phyloP scores from a whole-genome alignment of 2,797 vertebrate species.

The Notolabrus celidotus region DNA sequence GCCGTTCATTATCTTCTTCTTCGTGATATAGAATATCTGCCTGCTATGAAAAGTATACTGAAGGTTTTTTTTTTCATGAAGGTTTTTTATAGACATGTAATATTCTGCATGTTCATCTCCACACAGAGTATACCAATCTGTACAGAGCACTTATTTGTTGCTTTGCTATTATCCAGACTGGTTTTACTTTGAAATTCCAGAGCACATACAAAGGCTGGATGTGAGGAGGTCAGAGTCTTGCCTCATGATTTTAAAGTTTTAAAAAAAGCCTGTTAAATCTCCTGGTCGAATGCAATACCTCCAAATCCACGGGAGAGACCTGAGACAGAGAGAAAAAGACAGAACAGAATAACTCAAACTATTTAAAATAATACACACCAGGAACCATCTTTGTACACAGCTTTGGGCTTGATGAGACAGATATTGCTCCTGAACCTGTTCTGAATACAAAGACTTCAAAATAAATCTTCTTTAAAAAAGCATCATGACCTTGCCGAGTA shows the following conservation, averaged over 20 bases:
- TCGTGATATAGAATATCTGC: neutral
- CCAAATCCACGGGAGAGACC: neutral
- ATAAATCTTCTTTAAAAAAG: conserved; percentile 2
- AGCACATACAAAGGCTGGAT: no score
- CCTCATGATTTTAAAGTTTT: neutral
- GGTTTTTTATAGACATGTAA: neutral
- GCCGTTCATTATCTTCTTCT: neutral
- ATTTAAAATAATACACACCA: neutral
- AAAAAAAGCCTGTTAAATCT: no score
- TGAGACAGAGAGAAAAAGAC: neutral
- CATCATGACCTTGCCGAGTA: conserved; percentile 9
- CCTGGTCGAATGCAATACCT: neutral
- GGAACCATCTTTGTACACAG: neutral
- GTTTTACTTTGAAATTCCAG: no score
- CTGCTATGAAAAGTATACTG: neutral
- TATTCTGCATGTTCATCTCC: no score
- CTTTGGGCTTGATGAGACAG: neutral
- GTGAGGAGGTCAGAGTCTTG: conserved; percentile 13
- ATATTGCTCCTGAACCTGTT: neutral
- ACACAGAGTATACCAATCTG: no score
- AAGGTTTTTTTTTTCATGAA: neutral
- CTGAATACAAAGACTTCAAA: neutral
- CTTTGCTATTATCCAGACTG: no score
- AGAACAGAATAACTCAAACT: neutral
- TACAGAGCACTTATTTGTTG: no score